Base-by-base conservation (phyloP, 2,113 vertebrate species). In the Sinocyclocheilus grahami region DNA sequence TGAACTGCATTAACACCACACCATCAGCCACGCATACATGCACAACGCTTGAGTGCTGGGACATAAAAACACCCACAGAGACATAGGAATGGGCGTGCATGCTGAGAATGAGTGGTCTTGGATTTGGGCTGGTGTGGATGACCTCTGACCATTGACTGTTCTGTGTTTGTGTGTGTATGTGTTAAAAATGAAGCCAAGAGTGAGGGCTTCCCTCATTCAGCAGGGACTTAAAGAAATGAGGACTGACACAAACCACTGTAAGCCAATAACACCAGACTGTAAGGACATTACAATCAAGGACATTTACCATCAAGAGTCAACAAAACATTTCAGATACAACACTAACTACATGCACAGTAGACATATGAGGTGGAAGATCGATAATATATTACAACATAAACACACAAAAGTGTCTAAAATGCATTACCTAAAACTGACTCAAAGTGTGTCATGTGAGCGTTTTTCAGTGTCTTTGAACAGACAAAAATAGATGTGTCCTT, bases 1-100 rank as follows among this genome's bases (percentile, higher is more conserved):
- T 69, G 77, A 82, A 78, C 82, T 89, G 83, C 69, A 83, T 89
- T 78, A 90, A 89, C 88, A 87, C 72, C 53, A 77, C 83, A 86
- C 42, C 81, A 86, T 65, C 48, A 75, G 67, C 69, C 77, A 71
- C n/a, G 42, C 14, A 87, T 42, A 82, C 55, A 67, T 62, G 39
- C 48, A 78, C 42, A 87, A n/a, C 1, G 8, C 42, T 62, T 30
- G 42, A 78, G 51, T 20, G 27, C 24, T 78, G 13, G 9, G 4
- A 51, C 11, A 27, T 48, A 51, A 51, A 76, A 46, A 60, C 55
- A 27, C 20, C 37, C 8, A n/a, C 20, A 62, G 22, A 62, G 10
- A 65, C 75, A n/a, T n/a, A 85, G 39, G 30, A 60, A 42, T 14
- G 51, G 7, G 14, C 9, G 6, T 48, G 33, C 27, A 67, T 42